Conservation (phyloP, 2,797 vertebrate species). For the Gobio occitaniae region DNA sequence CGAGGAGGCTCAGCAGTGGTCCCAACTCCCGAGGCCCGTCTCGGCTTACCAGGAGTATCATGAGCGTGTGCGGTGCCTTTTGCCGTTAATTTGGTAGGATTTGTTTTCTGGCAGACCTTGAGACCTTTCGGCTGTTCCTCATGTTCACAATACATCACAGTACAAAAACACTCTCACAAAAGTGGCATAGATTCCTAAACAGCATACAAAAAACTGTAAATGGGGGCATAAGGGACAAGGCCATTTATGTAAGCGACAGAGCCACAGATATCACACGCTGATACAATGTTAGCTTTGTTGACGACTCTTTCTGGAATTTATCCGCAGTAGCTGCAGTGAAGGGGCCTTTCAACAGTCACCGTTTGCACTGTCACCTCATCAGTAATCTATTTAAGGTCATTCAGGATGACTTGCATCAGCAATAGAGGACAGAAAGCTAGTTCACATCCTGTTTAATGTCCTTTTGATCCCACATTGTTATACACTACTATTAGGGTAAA, state of each 20-base stretch:
- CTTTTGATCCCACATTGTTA: background rate
- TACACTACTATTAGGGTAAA: background rate
- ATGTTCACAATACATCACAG: background rate
- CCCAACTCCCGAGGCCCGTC: background rate
- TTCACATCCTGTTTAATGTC: background rate
- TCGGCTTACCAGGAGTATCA: background rate
- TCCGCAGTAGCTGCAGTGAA: background rate
- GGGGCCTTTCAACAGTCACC: conserved; percentile 37
- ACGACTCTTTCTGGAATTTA: conserved; percentile 45
- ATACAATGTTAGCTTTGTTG: conserved; percentile 61
- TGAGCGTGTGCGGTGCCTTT: background rate
- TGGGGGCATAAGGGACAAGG: conserved; percentile 36
- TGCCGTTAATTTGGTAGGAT: background rate
- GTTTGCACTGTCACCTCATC: conserved; percentile 39
- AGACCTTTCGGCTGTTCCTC: background rate
- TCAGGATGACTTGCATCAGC: background rate
- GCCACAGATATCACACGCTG: conserved; percentile 41
- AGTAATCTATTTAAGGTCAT: conserved; percentile 32
- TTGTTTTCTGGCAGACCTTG: background rate
- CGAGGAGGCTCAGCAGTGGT: background rate
- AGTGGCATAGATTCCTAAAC: background rate
- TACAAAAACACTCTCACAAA: conserved; percentile 10
- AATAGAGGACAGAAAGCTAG: background rate
- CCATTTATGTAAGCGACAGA: conserved; percentile 30
- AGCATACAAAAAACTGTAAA: conserved; percentile 19